Conservation (phyloP, 1,140 invertebrate species). For the Macrobrachium nipponense region DNA sequence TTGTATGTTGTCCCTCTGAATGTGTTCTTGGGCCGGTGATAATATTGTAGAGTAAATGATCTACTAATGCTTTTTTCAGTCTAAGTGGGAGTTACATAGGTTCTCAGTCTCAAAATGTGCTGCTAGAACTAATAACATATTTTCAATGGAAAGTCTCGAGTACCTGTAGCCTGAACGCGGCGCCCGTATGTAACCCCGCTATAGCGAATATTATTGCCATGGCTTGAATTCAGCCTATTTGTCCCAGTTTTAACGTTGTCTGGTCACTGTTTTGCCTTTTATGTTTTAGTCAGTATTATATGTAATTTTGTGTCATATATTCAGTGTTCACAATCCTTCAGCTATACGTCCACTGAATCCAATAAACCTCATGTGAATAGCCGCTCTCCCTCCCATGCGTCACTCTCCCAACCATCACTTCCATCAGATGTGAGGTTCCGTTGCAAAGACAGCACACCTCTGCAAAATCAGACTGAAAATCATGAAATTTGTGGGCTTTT, state of each 20-base stretch:
- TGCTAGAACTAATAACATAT: constrained; percentile 40
- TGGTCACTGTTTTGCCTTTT: constrained; percentile 61
- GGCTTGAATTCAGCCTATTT: constrained; percentile 11
- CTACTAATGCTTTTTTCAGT: constrained; percentile 50
- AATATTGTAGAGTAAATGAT: constrained; percentile 36
- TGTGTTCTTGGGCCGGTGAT: constrained; percentile 29
- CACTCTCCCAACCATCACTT: not conserved
- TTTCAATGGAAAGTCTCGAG: constrained; percentile 45
- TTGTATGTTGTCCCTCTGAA: constrained; percentile 13
- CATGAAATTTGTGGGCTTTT: not conserved
- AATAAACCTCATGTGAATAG: constrained; percentile 12
- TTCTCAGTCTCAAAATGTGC: constrained; percentile 26
- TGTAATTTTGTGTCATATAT: constrained; percentile 60
- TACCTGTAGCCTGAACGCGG: constrained; percentile 54
- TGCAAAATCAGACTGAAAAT: no score
- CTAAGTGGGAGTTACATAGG: constrained; percentile 53
- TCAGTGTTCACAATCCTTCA: constrained; percentile 56
- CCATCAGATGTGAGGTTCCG: not conserved
- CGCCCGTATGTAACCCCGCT: constrained; percentile 56
- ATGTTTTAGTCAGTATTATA: constrained; percentile 59
- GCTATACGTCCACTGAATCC: constrained; percentile 48
- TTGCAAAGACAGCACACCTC: no score
- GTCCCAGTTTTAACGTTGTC: constrained; percentile 56
- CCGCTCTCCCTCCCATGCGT: constrained; percentile 8
- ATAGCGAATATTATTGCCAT: constrained; percentile 21